Evolutionary conservation across 1,140 invertebrate species (phyloP), one percentile per base, ranked within the genome.

Genomic region (Contarinia nasturtii): DNA sequence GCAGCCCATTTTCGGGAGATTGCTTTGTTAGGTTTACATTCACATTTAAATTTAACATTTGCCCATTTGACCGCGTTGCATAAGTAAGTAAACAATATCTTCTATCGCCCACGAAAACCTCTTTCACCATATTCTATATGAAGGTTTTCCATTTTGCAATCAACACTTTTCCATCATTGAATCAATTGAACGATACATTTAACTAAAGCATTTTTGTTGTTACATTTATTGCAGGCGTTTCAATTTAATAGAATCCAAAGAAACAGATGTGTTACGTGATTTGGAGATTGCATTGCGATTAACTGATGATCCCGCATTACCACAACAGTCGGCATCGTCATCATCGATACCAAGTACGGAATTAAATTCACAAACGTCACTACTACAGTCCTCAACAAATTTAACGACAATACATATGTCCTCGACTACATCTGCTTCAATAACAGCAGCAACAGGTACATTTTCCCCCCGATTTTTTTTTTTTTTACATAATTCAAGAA

Each of bases 1-100:
- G 89, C 94, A 68, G 84, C 85, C 68, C 94, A 98, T 77, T 96
- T 95, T 72, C 79, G 85, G 69, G 87, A 95, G 71, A 79, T 96
- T 57, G 82, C 88, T 57, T 74, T 89, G 55, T 77, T 97, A 61
- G 82, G 83, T 57, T 75, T 96, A 56, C 90, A 95, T 70, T 79
- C 86, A 58, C 89, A 95, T 70, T 77, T 94, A 63, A 94, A 94
- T 74, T 85, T 88, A 68, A 86, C 95, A 49, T 96, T 96, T 73
- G 86, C 86, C 64, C 92, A 97, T 73, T 79, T 97, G 62, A 91
- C 87, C 55, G 81, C 82, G 74, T 72, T 84, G 59, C 79, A 83
- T 55, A 61, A 57, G 54, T 56, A 49, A 48, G 21, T 40, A 18
- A 12, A 40, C 17, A n/a, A 18, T 7, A 7, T 15, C 14, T 15